Conservation (phyloP, 2,113 vertebrate genomes). For the Suncus etruscus region DNA sequence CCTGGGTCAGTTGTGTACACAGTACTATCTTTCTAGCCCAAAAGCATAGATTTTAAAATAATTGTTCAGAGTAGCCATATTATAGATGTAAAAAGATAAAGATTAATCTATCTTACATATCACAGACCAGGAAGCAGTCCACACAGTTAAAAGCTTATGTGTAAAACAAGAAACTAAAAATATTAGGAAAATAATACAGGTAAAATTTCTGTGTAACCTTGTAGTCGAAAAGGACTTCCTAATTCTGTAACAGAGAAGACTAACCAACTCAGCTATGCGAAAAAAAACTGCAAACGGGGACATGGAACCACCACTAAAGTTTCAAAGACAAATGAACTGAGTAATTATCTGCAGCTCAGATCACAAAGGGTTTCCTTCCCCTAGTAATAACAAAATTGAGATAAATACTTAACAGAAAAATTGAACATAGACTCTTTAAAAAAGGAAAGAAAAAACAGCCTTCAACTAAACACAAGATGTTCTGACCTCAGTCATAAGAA, state of each 20-base stretch:
- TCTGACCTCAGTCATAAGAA: background rate
- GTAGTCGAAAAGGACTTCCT: background rate
- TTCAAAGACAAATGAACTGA: background rate
- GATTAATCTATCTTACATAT: background rate
- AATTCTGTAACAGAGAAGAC: background rate
- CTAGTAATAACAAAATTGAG: slow-evolving; percentile 21
- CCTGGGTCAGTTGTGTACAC: too few species aligned
- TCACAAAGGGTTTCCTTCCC: background rate
- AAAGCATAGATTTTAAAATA: too few species aligned
- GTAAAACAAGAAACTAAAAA: slow-evolving; percentile 30
- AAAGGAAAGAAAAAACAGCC: slow-evolving; percentile 2
- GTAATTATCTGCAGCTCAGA: background rate
- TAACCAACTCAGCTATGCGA: background rate
- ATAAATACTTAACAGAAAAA: slow-evolving; percentile 13
- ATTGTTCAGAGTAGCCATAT: too few species aligned
- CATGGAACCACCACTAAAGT: background rate
- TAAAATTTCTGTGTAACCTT: background rate
- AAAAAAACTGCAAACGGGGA: background rate
- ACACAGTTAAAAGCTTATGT: background rate
- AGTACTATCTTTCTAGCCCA: too few species aligned
- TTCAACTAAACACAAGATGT: background rate
- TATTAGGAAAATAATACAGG: background rate
- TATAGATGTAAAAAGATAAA: too few species aligned
- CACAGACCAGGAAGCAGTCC: background rate
- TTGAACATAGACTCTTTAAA: background rate